Conservation (phyloP, 2,888 invertebrate genomes). For the Lepidocyrtoides sp. region DNA sequence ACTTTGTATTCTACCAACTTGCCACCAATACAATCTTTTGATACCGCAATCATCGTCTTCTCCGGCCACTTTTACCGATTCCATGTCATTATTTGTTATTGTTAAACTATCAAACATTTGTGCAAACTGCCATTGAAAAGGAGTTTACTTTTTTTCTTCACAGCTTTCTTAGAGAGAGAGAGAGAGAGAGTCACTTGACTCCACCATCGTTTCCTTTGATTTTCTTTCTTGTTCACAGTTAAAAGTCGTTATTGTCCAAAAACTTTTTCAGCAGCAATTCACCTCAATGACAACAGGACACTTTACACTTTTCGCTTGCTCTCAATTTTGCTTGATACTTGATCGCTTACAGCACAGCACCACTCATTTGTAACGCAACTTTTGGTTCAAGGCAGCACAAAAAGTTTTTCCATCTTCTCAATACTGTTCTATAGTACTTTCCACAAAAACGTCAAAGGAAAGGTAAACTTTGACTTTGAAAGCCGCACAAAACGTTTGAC, state of each 20-base stretch:
- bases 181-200: background rate
- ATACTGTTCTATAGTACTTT: background rate
- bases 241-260: slow-evolving; percentile 30
- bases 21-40: background rate
- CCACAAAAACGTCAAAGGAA: slow-evolving; percentile 58
- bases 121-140: background rate
- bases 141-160: background rate
- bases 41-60: background rate
- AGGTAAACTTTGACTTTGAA: slow-evolving; percentile 68
- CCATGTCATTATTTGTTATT: slow-evolving; percentile 10
- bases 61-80: background rate
- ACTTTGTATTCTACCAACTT: background rate
- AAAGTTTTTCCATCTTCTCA: background rate
- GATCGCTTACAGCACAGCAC: background rate
- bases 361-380: background rate
- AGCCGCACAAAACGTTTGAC: slow-evolving; percentile 28
- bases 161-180: too few relatives aligned
- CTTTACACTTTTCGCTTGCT: slow-evolving; percentile 9
- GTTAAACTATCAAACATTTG: slow-evolving; percentile 27
- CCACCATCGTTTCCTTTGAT: slow-evolving; percentile 16
- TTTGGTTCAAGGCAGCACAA: background rate
- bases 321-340: background rate
- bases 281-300: slow-evolving; percentile 28
- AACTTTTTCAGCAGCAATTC: slow-evolving; percentile 25
- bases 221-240: background rate